Conservation (phyloP, 2,888 invertebrate species). For the Pterostichus madidus region DNA sequence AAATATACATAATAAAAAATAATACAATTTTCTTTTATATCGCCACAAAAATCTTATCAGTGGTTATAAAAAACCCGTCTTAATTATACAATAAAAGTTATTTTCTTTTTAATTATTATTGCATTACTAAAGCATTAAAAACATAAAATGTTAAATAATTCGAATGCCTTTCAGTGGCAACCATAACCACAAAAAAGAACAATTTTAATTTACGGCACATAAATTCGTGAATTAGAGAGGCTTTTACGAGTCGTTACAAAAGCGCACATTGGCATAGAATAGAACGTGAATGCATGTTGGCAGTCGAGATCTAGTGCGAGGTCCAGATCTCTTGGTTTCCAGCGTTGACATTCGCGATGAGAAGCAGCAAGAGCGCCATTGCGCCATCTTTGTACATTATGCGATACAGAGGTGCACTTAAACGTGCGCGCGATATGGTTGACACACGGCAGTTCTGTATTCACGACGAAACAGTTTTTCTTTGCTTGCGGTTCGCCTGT, state of each 20-base stretch:
- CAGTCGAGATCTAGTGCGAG: not conserved
- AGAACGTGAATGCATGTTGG: not conserved
- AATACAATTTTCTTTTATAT: no score
- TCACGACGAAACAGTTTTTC: constrained; percentile 69
- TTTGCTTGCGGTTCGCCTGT: constrained; percentile 57
- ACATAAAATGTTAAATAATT: constrained; percentile 28
- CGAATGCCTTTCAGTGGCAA: not conserved
- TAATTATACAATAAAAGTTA: constrained; percentile 23
- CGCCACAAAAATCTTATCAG: constrained; percentile 22
- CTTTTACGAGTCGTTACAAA: constrained; percentile 26
- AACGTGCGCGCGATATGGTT: constrained; percentile 52
- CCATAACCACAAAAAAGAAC: constrained; percentile 47
- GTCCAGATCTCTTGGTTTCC: no score
- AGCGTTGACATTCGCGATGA: constrained; percentile 9
- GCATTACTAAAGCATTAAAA: constrained; percentile 24
- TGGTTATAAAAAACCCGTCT: not conserved
- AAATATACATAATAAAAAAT: no score
- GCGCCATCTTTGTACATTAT: constrained; percentile 32
- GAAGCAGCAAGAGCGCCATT: constrained; percentile 18
- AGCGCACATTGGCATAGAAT: not conserved
- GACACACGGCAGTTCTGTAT: constrained; percentile 67
- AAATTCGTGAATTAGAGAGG: constrained; percentile 26
- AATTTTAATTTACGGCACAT: constrained; percentile 48
- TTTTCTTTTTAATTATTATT: constrained; percentile 19
- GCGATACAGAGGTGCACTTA: constrained; percentile 60